A percentile compares a stretch with the other conserved stretches of the same genome.
Conservation (phyloP, 2,113 vertebrate species). For the Rhabdomys dilectus region DNA sequence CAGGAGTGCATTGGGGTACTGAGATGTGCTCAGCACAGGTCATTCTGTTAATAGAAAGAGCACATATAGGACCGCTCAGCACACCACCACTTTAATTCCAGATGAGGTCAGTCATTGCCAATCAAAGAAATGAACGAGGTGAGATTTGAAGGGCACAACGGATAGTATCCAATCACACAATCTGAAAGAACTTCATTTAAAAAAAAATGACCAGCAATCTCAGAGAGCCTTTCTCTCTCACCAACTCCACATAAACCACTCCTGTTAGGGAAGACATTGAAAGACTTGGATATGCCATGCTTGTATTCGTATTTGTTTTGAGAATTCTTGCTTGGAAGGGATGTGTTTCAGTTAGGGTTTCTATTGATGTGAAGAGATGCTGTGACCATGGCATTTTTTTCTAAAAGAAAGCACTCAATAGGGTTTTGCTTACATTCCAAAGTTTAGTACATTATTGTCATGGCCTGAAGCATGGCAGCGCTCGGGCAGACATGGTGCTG, state of each 20-base stretch:
- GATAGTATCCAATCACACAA: constrained; percentile 39
- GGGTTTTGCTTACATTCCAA: not conserved
- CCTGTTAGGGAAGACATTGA: not conserved
- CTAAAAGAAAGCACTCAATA: not conserved
- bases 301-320: not conserved
- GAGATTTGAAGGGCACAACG: constrained; percentile 32
- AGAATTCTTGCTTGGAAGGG: not conserved
- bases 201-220: constrained; percentile 61
- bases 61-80: constrained; percentile 34
- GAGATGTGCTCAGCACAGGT: constrained; percentile 56
- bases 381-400: not conserved
- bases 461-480: not conserved
- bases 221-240: constrained; percentile 68
- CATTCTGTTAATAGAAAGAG: constrained; percentile 60
- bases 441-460: not conserved
- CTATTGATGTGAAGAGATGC: not conserved
- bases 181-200: constrained; percentile 48
- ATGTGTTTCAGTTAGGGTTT: not conserved
- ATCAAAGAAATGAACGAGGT: constrained; percentile 64
- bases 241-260: constrained; percentile 28
- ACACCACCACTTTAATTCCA: constrained; percentile 76
- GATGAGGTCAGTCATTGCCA: constrained; percentile 63
- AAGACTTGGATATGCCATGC: not conserved
- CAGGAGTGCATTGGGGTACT: constrained; percentile 55
- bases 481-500: not conserved